Conservation (phyloP, 92 coral and sea anemone species). For the Blastomussa wellsi region DNA sequence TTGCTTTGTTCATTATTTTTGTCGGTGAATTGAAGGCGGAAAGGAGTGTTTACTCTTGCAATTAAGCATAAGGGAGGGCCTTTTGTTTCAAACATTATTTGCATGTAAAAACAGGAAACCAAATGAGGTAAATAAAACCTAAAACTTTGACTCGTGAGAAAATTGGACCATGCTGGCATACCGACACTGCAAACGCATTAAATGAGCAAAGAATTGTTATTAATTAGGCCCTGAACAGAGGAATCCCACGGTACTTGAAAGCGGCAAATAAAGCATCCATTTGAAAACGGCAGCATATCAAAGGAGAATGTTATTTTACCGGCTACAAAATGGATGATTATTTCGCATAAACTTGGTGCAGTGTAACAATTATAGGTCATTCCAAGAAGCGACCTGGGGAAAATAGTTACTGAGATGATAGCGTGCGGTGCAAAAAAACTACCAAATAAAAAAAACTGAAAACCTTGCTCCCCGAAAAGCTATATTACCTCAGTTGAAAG, state of each 20-base stretch:
- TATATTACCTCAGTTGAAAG: background rate
- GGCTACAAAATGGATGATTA: background rate
- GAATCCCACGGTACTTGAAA: background rate
- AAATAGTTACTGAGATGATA: too few relatives aligned
- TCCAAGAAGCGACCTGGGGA: background rate
- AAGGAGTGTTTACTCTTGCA: background rate
- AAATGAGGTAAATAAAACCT: slow-evolving; percentile 5
- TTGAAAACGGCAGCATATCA: background rate
- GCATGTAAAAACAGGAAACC: slow-evolving; percentile 24
- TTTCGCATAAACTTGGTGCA: background rate
- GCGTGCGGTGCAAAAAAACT: too few relatives aligned
- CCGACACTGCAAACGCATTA: background rate
- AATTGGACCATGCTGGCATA: background rate
- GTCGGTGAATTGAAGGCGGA: slow-evolving; percentile 3
- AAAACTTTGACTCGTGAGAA: slow-evolving; percentile 32
- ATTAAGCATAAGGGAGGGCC: slow-evolving; percentile 5
- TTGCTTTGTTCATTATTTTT: background rate
- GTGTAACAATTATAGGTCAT: background rate
- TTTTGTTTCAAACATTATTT: slow-evolving; percentile 33
- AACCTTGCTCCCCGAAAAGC: background rate
- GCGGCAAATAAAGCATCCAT: background rate
- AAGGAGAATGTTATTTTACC: background rate
- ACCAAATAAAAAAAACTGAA: background rate
- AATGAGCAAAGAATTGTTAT: background rate
- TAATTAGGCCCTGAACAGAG: background rate